Conservation (phyloP, 2,113 vertebrate species). For the Tretioscincus oriximinensis region DNA sequence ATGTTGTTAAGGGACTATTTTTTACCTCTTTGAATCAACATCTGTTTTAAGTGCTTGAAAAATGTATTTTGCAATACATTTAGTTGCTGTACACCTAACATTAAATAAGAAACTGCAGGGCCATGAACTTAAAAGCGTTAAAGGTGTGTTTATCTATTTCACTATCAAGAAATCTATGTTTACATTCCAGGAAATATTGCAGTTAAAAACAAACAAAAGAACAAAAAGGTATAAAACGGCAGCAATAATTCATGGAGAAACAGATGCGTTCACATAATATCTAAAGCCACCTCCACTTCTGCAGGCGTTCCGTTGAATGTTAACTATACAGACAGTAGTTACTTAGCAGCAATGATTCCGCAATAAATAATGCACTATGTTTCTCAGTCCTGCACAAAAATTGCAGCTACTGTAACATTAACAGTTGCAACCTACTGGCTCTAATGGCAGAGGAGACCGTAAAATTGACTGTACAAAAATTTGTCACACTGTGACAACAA, state of each 20-base stretch:
- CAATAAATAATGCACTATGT: constrained; percentile 96
- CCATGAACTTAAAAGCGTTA: constrained; percentile 70
- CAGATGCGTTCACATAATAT: constrained; percentile 86
- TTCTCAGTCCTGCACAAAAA: constrained; percentile 86
- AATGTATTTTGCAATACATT: constrained; percentile 62
- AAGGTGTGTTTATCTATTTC: constrained; percentile 73
- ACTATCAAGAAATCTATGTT: constrained; percentile 79
- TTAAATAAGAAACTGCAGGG: constrained; percentile 69
- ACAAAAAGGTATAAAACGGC: constrained; percentile 72
- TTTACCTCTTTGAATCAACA: constrained; percentile 68
- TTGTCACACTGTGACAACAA: constrained; percentile 87
- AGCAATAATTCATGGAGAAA: constrained; percentile 81
- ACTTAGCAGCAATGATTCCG: constrained; percentile 95
- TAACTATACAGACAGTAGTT: constrained; percentile 98
- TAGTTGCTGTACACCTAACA: constrained; percentile 66
- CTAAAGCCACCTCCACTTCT: constrained; percentile 84
- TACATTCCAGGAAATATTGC: constrained; percentile 80
- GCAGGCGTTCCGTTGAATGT: constrained; percentile 83
- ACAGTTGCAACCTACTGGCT: constrained; percentile 85
- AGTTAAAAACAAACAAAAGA: constrained; percentile 75
- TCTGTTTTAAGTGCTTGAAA: constrained; percentile 65
- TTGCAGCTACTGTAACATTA: constrained; percentile 84
- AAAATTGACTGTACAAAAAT: constrained; percentile 84
- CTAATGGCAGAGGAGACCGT: constrained; percentile 83
- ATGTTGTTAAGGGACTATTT: constrained; percentile 44